These are phyloP conservation scores for Epistrophella euchroma DNA, from an alignment of 2,888 invertebrate genomes.

Conservation along the genomic window DNA sequence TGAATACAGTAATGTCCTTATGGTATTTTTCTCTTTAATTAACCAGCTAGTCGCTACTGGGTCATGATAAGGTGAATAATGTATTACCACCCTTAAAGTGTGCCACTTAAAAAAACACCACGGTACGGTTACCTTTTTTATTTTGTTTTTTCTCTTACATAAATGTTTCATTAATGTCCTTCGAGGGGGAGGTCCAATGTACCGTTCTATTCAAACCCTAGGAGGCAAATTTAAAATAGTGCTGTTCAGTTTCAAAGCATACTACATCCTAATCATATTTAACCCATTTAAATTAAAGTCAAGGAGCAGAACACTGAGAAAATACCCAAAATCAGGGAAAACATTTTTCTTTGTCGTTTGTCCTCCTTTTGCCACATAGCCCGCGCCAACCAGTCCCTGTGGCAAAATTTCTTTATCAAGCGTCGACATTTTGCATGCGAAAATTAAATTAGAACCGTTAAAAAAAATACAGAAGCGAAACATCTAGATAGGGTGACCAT, in stretches of 20 bases:
- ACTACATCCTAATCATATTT: conserved; percentile 35
- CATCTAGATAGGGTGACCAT: neutral
- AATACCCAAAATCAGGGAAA: conserved; percentile 32
- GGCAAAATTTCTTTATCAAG: conserved; percentile 18
- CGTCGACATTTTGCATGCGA: conserved; percentile 36
- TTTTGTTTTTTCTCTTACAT: neutral
- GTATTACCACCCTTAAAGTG: conserved; percentile 20
- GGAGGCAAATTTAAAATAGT: neutral
- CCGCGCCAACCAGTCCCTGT: neutral
- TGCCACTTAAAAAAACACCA: conserved; percentile 17
- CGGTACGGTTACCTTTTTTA: conserved; percentile 11
- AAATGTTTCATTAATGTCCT: conserved; percentile 18
- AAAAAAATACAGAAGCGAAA: neutral
- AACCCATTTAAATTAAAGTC: conserved; percentile 37
- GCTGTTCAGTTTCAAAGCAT: neutral
- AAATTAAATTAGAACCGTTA: conserved; percentile 37
- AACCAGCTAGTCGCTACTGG: conserved; percentile 38
- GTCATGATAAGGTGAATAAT: conserved; percentile 49
- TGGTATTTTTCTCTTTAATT: conserved; percentile 53
- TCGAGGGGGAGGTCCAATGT: neutral
- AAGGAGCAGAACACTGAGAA: neutral
- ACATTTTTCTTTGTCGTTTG: neutral
- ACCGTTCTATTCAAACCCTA: neutral
- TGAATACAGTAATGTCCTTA: conserved; percentile 37
- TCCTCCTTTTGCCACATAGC: neutral